These are phyloP conservation scores for Strongylocentrotus purpuratus DNA, from an alignment of 35 echinoderm and acorn worm species.

Conservation along the genomic window DNA sequence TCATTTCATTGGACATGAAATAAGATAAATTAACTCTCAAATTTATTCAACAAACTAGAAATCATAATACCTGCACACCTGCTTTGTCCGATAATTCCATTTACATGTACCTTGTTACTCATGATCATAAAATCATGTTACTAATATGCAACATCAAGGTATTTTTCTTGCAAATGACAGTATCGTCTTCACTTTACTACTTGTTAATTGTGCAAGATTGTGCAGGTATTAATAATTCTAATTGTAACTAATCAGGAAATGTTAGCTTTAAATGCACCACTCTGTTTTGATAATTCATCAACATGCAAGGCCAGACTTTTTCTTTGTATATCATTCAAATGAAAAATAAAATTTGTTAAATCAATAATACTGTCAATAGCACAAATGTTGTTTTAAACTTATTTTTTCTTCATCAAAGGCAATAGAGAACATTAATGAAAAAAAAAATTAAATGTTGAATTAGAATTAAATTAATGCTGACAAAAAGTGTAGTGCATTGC, in stretches of 20 bases:
- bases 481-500: background rate
- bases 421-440: background rate
- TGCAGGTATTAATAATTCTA: background rate
- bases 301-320: background rate
- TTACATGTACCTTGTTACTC: too few species aligned
- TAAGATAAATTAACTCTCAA: background rate
- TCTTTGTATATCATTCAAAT: background rate
- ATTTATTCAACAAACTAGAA: background rate
- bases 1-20: background rate
- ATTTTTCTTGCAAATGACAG: too few species aligned
- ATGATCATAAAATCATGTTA: too few species aligned
- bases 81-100: too few species aligned
- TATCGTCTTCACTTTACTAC: too few species aligned
- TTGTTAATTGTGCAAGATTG: too few species aligned
- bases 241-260: background rate
- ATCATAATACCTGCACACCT: too few species aligned
- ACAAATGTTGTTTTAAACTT: background rate
- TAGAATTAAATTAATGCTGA: background rate
- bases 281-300: background rate
- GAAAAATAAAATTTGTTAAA: background rate
- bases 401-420: background rate
- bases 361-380: background rate
- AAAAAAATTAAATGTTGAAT: background rate
- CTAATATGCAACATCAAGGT: too few species aligned
- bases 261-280: background rate